Percentiles rank a stretch among this genome's conserved stretches.
phyloP scores from a whole-genome alignment of 2,888 invertebrate species.

The Tridacna crocea region DNA sequence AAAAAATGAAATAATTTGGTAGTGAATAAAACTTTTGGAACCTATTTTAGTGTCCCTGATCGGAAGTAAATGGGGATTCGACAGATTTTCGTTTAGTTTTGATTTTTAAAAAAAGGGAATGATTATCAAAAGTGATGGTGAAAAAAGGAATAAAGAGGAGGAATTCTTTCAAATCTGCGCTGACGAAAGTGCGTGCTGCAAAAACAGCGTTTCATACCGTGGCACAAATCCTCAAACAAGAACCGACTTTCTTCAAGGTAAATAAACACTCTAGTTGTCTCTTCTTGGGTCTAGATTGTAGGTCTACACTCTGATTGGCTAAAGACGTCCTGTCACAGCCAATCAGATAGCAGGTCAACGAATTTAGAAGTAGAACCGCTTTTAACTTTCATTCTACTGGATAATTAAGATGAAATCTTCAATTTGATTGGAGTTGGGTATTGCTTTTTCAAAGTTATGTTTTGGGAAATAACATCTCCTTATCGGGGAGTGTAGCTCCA shows the following conservation, averaged over 20 bases:
- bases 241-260: slow-evolving; percentile 41
- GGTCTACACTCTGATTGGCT: not conserved
- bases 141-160: not conserved
- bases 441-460: no score
- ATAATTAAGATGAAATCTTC: no score
- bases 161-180: not conserved
- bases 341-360: not conserved
- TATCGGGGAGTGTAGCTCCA: no score
- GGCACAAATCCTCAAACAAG: slow-evolving; percentile 10
- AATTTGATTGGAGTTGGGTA: no score
- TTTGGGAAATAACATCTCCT: no score
- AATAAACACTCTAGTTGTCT: not conserved
- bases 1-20: no score
- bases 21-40: no score
- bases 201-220: slow-evolving; percentile 28
- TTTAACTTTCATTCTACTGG: not conserved
- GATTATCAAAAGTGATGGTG: not conserved
- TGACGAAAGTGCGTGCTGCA: slow-evolving; percentile 21
- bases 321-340: not conserved
- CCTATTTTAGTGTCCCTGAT: no score
- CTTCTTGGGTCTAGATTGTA: no score
- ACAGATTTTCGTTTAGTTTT: no score
- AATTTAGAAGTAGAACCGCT: not conserved
- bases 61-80: no score
- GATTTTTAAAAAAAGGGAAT: not conserved